phyloP scores from a whole-genome alignment of 2,888 invertebrate species.

The Phortica magna region DNA sequence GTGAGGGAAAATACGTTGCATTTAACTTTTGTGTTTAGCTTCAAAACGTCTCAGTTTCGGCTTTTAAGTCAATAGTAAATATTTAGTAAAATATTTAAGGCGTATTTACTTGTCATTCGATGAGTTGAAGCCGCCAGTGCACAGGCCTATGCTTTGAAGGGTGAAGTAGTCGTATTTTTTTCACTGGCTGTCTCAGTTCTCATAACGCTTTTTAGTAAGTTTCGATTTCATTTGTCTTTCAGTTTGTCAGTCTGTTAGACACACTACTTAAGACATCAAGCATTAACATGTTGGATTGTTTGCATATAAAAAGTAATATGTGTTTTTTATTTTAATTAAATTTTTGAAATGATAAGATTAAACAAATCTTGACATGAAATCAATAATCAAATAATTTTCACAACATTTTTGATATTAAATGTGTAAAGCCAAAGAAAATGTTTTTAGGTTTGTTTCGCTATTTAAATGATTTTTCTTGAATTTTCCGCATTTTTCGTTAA shows the following conservation, averaged over 20 bases:
- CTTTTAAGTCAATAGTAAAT: constrained; percentile 6
- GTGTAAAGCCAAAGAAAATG: no score
- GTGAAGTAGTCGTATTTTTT: background rate
- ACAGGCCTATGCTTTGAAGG: background rate
- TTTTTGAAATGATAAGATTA: background rate
- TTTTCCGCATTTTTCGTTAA: background rate
- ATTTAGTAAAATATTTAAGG: constrained; percentile 13
- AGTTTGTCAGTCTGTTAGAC: background rate
- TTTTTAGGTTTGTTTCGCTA: background rate
- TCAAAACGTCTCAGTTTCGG: constrained; percentile 5
- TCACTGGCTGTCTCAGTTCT: background rate
- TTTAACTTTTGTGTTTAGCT: constrained; percentile 66
- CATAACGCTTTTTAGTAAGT: constrained; percentile 14
- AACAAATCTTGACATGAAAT: background rate
- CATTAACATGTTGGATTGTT: background rate
- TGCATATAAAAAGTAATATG: background rate
- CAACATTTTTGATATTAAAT: no score
- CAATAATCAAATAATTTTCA: no score
- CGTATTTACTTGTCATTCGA: background rate
- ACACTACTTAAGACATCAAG: constrained; percentile 2
- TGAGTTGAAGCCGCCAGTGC: background rate
- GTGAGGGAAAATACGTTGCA: constrained; percentile 64
- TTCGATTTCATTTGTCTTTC: background rate
- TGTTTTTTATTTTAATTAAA: background rate
- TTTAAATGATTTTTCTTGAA: no score